Evolutionary conservation across 2,888 invertebrate genomes (phyloP), one percentile per base, ranked within the genome.

Genomic region (Globia sparganii): DNA sequence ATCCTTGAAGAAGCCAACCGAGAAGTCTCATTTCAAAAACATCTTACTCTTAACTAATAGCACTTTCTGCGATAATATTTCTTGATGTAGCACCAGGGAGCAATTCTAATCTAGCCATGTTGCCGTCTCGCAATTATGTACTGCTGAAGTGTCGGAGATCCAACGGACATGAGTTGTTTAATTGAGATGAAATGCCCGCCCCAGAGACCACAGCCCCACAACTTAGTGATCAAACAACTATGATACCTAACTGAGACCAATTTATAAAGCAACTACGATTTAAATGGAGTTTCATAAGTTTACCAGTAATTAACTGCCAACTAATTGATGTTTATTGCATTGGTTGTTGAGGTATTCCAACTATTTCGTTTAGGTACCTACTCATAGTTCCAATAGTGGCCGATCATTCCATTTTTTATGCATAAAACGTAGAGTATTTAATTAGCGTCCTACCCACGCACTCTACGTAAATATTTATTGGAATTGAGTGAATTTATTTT

Each of bases 161-260:
- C 70, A 83, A 87, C 87, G 88, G 87, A 88, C 89, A 86, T 85
- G 90, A 92, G 88, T 91, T 89, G 91, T 91, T 91, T 91, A 93
- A 94, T 93, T 92, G 92, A 92, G 94, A 93, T 92, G 93, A 93
- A 94, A 92, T 89, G 86, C 87, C 79, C 81, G 72, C 93, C 91
- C 92, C 62, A n/a, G 92, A 88, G 93, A 89, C 89, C 84, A 77
- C 81, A 75, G 65, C 73, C 80, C 21, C 72, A 68, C 88, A 90
- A 90, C 88, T 91, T 89, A 84, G 86, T 91, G 91, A 93, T 93
- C 91, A 92, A 92, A 92, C 91, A 91, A 90, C 80, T 84, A 85
- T 86, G 88, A 89, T 91, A 88, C 81, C 88, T 83, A 85, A 80
- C 87, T 78, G 78, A 84, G 86, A 84, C 79, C 86, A 88, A 88